These are phyloP conservation scores for Antedon bifida DNA, from an alignment of 35 echinoderm and acorn worm species.

Conservation along the genomic window DNA sequence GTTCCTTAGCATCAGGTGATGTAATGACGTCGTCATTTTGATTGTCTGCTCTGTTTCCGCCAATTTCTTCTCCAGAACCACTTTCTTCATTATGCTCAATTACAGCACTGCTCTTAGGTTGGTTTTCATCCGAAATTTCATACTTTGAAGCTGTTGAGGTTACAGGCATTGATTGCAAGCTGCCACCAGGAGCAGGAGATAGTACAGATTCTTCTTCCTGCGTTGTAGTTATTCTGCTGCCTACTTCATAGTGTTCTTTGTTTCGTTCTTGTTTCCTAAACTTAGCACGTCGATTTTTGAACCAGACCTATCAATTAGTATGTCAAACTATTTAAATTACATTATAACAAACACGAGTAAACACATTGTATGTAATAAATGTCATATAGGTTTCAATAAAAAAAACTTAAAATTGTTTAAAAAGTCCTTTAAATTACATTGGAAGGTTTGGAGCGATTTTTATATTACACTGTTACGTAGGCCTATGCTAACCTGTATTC, in stretches of 20 bases:
- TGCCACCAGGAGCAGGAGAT: too few relatives aligned
- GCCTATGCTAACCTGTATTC: constrained; percentile 63
- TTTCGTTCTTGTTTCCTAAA: constrained; percentile 92
- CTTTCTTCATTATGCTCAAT: background rate
- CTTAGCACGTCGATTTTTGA: constrained; percentile 96
- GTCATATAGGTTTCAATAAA: too few relatives aligned
- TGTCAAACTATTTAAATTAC: background rate
- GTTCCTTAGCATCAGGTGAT: too few relatives aligned
- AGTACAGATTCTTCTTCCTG: background rate
- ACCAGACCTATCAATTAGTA: constrained; percentile 78
- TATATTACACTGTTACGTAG: too few relatives aligned
- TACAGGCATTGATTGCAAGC: background rate
- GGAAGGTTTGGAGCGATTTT: too few relatives aligned
- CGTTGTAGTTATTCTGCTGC: background rate
- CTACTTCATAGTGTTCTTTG: background rate
- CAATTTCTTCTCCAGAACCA: background rate
- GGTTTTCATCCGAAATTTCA: background rate
- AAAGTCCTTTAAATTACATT: too few relatives aligned
- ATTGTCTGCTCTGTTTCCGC: background rate
- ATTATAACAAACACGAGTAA: too few relatives aligned
- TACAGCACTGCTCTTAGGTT: background rate
- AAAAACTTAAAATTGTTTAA: too few relatives aligned
- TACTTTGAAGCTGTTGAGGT: background rate
- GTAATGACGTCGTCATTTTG: background rate
- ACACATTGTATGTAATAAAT: too few relatives aligned